Evolutionary conservation across 2,888 invertebrate genomes (phyloP).

Genomic region (Melinaea marsaeus): DNA sequence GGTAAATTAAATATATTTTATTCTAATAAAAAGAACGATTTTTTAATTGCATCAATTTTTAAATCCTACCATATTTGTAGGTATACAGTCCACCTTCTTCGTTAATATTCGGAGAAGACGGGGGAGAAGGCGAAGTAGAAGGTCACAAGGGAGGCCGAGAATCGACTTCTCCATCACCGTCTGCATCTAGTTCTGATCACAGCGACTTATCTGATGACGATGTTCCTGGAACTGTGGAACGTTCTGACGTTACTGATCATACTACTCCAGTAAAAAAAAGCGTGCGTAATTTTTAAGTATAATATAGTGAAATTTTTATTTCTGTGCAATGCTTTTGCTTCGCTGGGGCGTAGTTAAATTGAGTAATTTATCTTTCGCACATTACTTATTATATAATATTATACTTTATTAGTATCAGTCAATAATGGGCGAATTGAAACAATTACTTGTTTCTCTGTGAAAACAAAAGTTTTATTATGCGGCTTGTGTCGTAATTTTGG

Average conservation of each 20-base stretch:
- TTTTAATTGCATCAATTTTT: too few species aligned
- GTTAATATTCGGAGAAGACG: slow-evolving; percentile 91
- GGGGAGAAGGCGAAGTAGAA: slow-evolving; percentile 81
- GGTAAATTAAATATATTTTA: slow-evolving; percentile 39
- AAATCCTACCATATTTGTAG: slow-evolving; percentile 38
- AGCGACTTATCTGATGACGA: slow-evolving; percentile 71
- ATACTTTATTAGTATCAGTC: too few species aligned
- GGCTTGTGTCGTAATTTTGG: too few species aligned
- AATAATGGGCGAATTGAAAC: too few species aligned
- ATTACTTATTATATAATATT: too few species aligned
- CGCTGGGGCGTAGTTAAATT: too few species aligned
- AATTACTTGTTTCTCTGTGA: too few species aligned
- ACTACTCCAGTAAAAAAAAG: slow-evolving; percentile 62
- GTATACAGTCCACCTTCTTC: slow-evolving; percentile 95
- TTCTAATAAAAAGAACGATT: too few species aligned
- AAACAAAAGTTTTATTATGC: too few species aligned
- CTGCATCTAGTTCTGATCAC: slow-evolving; percentile 81
- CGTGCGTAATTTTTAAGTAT: slow-evolving; percentile 37
- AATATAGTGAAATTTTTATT: neutral
- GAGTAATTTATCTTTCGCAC: too few species aligned
- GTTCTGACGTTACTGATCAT: slow-evolving; percentile 37
- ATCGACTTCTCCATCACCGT: slow-evolving; percentile 85
- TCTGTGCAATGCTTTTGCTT: neutral
- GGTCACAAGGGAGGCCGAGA: slow-evolving; percentile 54
- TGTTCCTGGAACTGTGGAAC: slow-evolving; percentile 40